Evolutionary conservation across 2,113 vertebrate genomes (phyloP).

Genomic region (Kryptolebias marmoratus): DNA sequence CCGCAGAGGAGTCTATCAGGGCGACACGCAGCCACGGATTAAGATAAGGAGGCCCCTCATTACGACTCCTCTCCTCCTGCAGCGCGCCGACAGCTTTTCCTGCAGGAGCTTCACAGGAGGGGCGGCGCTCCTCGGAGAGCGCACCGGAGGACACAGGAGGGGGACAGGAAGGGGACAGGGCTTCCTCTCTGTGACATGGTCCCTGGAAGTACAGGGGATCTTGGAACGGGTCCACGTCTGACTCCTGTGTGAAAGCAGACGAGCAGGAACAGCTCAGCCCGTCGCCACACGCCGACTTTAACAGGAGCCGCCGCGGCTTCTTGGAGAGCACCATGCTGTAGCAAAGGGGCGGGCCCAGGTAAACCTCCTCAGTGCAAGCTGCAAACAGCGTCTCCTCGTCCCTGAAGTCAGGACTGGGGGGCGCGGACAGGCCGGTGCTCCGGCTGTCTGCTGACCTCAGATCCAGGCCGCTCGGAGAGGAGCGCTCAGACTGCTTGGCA

Average conservation of each 20-base stretch:
- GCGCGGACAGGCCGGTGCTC: conserved; percentile 15
- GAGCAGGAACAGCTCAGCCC: too few species aligned
- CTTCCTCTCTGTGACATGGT: conserved; percentile 2
- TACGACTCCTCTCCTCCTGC: conserved; percentile 73
- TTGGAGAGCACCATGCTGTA: conserved; percentile 74
- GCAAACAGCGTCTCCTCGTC: conserved; percentile 91
- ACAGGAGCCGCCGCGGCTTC: conserved; percentile 22
- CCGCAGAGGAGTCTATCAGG: conserved; percentile 78
- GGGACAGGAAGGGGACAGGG: background rate
- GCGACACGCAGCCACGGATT: conserved; percentile 81
- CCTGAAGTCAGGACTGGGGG: conserved; percentile 81
- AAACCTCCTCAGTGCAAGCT: conserved; percentile 88
- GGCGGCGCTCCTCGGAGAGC: conserved; percentile 48
- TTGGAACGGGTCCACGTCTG: background rate
- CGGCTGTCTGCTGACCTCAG: background rate
- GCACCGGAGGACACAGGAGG: conserved; percentile 25
- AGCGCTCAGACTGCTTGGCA: background rate
- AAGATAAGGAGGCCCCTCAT: conserved; percentile 83
- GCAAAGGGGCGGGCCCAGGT: conserved; percentile 79
- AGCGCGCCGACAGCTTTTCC: conserved; percentile 68
- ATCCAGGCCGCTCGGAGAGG: background rate
- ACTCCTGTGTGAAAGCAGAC: background rate
- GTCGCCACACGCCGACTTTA: background rate
- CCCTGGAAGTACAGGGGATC: conserved; percentile 21
- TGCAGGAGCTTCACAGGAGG: conserved; percentile 64